phyloP scores from a whole-genome alignment of 2,113 vertebrate genomes.

The Gymnocephalus cernua region DNA sequence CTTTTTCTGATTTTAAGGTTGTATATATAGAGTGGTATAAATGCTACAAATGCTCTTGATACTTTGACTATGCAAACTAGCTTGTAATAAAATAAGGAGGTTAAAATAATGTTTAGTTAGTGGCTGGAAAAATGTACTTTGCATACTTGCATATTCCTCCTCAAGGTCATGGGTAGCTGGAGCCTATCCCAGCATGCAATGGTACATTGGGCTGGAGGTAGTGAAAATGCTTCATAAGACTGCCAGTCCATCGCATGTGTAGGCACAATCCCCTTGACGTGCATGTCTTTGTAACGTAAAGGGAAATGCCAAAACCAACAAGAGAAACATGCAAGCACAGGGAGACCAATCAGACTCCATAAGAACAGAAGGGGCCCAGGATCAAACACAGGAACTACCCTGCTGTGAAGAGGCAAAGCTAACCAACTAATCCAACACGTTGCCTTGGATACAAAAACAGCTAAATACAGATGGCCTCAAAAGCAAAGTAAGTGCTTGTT shows the following conservation, averaged over 20 bases:
- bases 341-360: conserved; percentile 10
- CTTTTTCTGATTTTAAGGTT: too few relatives aligned
- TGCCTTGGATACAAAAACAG: conserved; percentile 37
- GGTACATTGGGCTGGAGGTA: neutral
- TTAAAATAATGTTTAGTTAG: neutral
- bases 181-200: neutral
- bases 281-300: neutral
- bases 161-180: neutral
- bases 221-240: neutral
- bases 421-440: conserved; percentile 20
- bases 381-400: conserved; percentile 29
- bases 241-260: conserved; percentile 1
- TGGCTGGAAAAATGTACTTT: neutral
- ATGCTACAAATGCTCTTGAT: neutral
- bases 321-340: neutral
- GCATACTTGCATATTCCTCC: neutral
- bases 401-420: conserved; percentile 34
- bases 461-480: conserved; percentile 5
- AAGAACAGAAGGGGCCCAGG: neutral
- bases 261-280: neutral
- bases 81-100: neutral
- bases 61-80: neutral
- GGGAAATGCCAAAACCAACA: neutral
- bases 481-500: neutral
- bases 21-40: neutral